Evolutionary conservation across 1,140 invertebrate species (phyloP).

Genomic region (Drosophila ananassae): DNA sequence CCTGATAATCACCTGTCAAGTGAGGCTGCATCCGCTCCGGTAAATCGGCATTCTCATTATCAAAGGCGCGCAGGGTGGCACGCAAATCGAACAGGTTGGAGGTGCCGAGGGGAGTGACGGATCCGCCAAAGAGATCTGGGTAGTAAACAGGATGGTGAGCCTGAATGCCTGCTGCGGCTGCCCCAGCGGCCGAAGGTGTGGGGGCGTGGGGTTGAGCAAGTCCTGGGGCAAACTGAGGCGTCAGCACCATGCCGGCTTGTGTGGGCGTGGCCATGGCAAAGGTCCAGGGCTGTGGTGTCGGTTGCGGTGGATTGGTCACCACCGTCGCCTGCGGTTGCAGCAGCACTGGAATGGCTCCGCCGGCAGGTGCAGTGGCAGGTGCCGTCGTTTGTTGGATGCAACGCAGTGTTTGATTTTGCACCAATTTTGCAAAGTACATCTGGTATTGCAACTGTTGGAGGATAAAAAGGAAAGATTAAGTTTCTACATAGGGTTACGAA

Average conservation of each 20-base stretch:
- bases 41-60: constrained; percentile 78
- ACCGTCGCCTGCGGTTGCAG: constrained; percentile 52
- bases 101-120: constrained; percentile 36
- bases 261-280: constrained; percentile 71
- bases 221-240: constrained; percentile 56
- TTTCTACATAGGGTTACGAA: too few species aligned
- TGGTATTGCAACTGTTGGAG: constrained; percentile 73
- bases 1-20: constrained; percentile 62
- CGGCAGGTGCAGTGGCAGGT: constrained; percentile 20
- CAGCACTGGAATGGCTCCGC: constrained; percentile 49
- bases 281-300: constrained; percentile 60
- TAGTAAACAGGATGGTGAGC: constrained; percentile 34
- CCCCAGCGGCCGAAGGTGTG: not conserved
- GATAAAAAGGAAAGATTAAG: not conserved
- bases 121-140: constrained; percentile 56
- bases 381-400: constrained; percentile 67
- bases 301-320: constrained; percentile 40
- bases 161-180: not conserved
- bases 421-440: constrained; percentile 82
- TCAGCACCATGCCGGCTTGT: constrained; percentile 66
- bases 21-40: constrained; percentile 63
- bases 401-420: constrained; percentile 73
- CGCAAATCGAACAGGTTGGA: constrained; percentile 71
- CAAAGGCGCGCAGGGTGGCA: constrained; percentile 71
- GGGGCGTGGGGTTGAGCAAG: constrained; percentile 6